phyloP scores from a whole-genome alignment of 2,113 vertebrate genomes.

The Tyrannus savana region DNA sequence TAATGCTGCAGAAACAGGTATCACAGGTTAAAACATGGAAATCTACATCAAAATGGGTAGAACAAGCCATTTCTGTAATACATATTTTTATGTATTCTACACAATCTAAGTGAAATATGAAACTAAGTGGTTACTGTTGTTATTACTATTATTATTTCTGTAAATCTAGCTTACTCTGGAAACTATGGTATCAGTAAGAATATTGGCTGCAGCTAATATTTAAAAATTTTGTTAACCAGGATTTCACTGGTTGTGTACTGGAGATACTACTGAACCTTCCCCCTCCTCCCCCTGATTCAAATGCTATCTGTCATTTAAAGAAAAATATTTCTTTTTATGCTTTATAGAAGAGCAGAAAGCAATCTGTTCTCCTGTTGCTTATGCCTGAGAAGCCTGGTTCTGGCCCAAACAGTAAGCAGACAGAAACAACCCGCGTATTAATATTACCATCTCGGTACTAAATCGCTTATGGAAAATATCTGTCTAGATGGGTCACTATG shows the following conservation, averaged over 20 bases:
- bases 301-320: neutral
- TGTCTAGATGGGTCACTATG: neutral
- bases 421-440: neutral
- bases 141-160: neutral
- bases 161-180: neutral
- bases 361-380: neutral
- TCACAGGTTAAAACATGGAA: neutral
- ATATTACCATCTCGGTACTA: neutral
- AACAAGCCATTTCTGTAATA: neutral
- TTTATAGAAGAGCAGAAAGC: neutral
- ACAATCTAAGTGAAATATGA: neutral
- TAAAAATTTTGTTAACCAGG: neutral
- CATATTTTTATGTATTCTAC: neutral
- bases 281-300: accelerated
- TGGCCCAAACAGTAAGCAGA: neutral
- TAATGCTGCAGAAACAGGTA: neutral
- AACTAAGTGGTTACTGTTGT: neutral
- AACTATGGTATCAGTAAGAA: neutral
- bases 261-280: neutral
- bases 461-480: neutral
- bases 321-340: neutral
- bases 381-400: neutral
- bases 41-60: neutral
- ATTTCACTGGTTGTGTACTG: neutral
- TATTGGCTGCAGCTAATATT: neutral